phyloP scores from a whole-genome alignment of 2,888 invertebrate genomes.

The Eretmocerus hayati region DNA sequence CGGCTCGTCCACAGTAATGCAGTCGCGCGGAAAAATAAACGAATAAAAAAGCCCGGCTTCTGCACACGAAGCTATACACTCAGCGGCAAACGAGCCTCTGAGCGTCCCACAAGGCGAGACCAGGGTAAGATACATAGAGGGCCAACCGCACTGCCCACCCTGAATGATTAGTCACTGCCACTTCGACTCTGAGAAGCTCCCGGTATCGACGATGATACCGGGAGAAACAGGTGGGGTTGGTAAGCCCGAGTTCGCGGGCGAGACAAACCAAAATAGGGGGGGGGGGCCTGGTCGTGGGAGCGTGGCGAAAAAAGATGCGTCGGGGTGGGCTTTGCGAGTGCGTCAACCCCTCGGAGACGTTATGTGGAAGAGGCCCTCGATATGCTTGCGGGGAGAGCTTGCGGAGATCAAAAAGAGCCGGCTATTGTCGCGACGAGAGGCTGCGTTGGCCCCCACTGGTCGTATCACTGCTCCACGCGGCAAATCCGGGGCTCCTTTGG shows the following conservation, averaged over 20 bases:
- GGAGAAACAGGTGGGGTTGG: constrained; percentile 1
- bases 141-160: constrained; percentile 32
- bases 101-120: constrained; percentile 4
- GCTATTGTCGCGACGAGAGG: too few species aligned
- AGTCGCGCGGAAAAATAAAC: constrained; percentile 41
- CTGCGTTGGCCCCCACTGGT: too few species aligned
- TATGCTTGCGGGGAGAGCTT: too few species aligned
- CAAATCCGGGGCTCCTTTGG: too few species aligned
- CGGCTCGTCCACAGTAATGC: constrained; percentile 40
- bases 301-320: not conserved
- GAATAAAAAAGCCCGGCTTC: constrained; percentile 33
- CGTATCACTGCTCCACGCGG: too few species aligned
- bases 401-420: too few species aligned
- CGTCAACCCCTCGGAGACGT: not conserved
- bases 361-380: not conserved
- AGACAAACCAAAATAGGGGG: not conserved
- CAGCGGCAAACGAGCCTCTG: constrained; percentile 19
- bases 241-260: not conserved
- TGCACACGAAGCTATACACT: constrained; percentile 20
- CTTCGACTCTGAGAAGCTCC: constrained; percentile 29
- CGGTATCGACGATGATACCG: not conserved
- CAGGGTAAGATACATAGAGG: constrained; percentile 25
- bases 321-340: not conserved
- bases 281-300: not conserved
- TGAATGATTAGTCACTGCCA: constrained; percentile 46